Evolutionary conservation across 2,888 invertebrate genomes (phyloP), one percentile per base, ranked within the genome.

Genomic region (Prosapia bicincta): DNA sequence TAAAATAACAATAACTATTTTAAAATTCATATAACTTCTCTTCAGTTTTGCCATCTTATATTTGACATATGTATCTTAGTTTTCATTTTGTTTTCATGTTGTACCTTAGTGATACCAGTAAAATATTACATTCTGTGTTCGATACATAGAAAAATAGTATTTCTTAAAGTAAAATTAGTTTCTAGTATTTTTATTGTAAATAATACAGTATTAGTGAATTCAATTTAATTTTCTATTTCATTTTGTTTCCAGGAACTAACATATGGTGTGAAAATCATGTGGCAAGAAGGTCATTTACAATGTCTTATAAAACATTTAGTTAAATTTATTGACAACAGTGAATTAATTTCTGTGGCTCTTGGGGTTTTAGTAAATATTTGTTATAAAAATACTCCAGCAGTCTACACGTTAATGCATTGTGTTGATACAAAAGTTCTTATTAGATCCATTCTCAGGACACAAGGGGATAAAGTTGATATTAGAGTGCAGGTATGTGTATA

Each of bases 351-450:
- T 32, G 82, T 90, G 68, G 88, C 90, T 0, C 85, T 94, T 0
- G 92, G 92, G 0, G 90, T 94, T 15, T 84, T 94, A 0, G 92
- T 93, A 0, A 94, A 94, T 85, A 85, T 94, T 2, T 94, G 93
- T 83, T 92, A 93, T 82, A 92, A 91, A 79, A 94, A 94, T 83
- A 85, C 92, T 76, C 90, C 92, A 0, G 93, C 92, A 0, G 88
- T 93, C 65, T 92, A 93, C 81, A 89, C 91, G 0, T 85, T 94
- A 30, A 89, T 92, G 86, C 88, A 92, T 78, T 90, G 90, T 6
- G 89, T 93, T 0, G 92, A 93, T 81, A 89, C 90, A 0, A 92
- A 92, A 82, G 87, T 88, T 77, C 90, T 92, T 84, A 85, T 92
- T 54, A 87, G 88, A 66, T 88, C 88, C 80, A 86, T 92, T 77